Conservation (phyloP, 2,888 invertebrate genomes). For the Itoplectis maculator region DNA sequence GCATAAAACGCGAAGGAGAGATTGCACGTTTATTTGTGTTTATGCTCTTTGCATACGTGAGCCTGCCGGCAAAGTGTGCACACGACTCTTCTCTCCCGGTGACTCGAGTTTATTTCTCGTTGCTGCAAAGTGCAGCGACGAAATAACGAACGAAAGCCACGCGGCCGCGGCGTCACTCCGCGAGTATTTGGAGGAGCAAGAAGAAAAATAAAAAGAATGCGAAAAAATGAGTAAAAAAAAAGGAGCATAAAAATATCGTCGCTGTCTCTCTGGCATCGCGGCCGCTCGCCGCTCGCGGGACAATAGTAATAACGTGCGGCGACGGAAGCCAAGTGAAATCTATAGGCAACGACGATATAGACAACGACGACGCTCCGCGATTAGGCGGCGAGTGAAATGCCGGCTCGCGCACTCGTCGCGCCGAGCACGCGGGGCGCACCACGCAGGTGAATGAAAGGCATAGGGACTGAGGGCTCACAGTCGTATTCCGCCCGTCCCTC, state of each 20-base stretch:
- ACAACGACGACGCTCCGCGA: slow-evolving; percentile 9
- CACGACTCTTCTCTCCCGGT: not conserved
- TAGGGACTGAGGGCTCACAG: too few species aligned
- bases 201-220: slow-evolving; percentile 19
- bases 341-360: not conserved
- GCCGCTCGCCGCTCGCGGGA: not conserved
- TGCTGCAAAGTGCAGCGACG: slow-evolving; percentile 45
- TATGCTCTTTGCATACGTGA: slow-evolving; percentile 11
- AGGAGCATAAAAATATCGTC: not conserved
- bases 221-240: not conserved
- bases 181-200: slow-evolving; percentile 31
- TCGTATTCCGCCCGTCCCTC: not conserved
- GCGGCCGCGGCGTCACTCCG: slow-evolving; percentile 31
- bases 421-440: slow-evolving; percentile 17
- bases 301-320: slow-evolving; percentile 33
- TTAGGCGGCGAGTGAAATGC: slow-evolving; percentile 25
- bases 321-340: slow-evolving; percentile 6
- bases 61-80: not conserved
- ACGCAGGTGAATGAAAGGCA: slow-evolving; percentile 32
- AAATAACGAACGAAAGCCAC: slow-evolving; percentile 35
- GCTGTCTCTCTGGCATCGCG: slow-evolving; percentile 1
- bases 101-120: slow-evolving; percentile 47
- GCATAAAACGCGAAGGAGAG: slow-evolving; percentile 33
- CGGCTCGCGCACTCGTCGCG: too few species aligned
- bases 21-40: slow-evolving; percentile 51